These are phyloP conservation scores for Cottoperca gobio DNA, from an alignment of 2,797 vertebrate genomes.

Conservation along the genomic window DNA sequence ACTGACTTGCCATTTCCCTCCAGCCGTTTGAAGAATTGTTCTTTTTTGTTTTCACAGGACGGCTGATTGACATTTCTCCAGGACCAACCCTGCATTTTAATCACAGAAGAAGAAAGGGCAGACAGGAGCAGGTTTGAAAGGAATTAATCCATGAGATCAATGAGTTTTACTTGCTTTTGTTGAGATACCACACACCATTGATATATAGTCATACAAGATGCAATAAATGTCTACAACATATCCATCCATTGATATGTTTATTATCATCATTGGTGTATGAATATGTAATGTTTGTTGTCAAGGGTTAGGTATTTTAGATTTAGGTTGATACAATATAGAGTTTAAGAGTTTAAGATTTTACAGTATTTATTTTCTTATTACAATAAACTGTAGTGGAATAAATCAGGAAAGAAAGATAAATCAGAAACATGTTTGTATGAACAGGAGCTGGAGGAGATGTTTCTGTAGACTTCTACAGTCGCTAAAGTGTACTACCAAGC, in stretches of 20 bases:
- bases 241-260: background rate
- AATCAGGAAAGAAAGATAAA: background rate
- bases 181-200: background rate
- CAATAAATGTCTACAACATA: background rate
- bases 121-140: constrained; percentile 13
- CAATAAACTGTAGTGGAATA: background rate
- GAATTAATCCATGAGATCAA: constrained; percentile 22
- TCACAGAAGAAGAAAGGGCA: constrained; percentile 15
- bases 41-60: constrained; percentile 51
- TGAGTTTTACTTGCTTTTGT: constrained; percentile 18
- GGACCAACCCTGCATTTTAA: constrained; percentile 24
- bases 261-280: background rate
- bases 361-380: background rate
- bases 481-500: no score
- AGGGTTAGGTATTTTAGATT: background rate
- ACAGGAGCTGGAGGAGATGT: no score
- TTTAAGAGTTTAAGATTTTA: background rate
- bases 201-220: background rate
- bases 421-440: no score
- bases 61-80: constrained; percentile 62
- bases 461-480: no score
- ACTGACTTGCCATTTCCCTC: constrained; percentile 80
- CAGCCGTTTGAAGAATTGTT: constrained; percentile 75
- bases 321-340: background rate
- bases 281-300: background rate